Evolutionary conservation across 2,113 vertebrate species (phyloP), one percentile per base, ranked within the genome.

Genomic region (Uropsilus gracilis): DNA sequence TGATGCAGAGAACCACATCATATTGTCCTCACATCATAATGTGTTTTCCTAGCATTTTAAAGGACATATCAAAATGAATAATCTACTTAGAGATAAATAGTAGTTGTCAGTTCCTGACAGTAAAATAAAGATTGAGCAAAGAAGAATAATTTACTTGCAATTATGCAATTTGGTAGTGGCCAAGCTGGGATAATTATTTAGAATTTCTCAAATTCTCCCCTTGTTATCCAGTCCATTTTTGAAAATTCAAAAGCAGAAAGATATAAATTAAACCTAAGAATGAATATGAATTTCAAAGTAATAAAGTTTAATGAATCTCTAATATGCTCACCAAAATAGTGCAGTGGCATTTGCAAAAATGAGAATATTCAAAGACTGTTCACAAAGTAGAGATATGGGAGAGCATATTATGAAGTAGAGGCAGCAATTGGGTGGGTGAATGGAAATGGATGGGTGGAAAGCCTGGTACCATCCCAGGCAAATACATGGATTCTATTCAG

Each of bases 131-230:
- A 94, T 68, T 94, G 94, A 83, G 68, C 20, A 93, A 96, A 64
- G 89, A 18, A 89, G 71, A 64, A 83, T 93, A 89, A 96, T 96
- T 93, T 94, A 81, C 90, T 93, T 83, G 83, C 89, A 96, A 93
- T 94, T 96, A 96, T 59, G 57, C 71, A 78, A 81, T 69, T 89
- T 75, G 14, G 13, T 71, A 89, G 78, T 93, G 90, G 57, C 92
- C 94, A 93, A 96, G 86, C 96, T 95, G 78, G 75, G 92, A 93
- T 95, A 96, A 97, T 96, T 94, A 96, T 73, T 73, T 90, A 90
- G 37, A 89, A 95, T 94, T 96, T 93, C 57, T 66, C 75, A 94
- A 95, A 91, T 80, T 83, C 10, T 89, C 24, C 78, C 66, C 78
- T 53, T 84, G 71, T 92, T 86, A 86, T 93, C 75, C 57, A 96